These are phyloP conservation scores for Furnarius figulus DNA, from an alignment of 2,113 vertebrate species.

Conservation along the genomic window DNA sequence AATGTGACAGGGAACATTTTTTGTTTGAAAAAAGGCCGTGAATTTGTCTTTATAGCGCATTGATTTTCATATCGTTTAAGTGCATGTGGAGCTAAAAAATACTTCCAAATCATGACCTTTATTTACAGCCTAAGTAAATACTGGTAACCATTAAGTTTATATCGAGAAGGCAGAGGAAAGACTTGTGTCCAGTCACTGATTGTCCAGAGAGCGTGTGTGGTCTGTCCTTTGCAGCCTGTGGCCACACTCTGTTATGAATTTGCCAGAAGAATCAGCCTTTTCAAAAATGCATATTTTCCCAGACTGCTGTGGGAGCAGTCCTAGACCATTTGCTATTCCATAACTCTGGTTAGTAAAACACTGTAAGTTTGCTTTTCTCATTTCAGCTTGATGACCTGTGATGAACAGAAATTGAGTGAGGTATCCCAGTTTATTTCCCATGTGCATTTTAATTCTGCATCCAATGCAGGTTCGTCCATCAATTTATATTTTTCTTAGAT, in stretches of 20 bases:
- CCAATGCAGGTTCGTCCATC: slow-evolving; percentile 15
- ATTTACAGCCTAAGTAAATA: background rate
- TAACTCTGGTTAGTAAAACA: slow-evolving; percentile 14
- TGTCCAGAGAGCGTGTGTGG: slow-evolving; percentile 29
- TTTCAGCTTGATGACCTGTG: slow-evolving; percentile 25
- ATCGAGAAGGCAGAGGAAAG: background rate
- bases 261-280: background rate
- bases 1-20: background rate
- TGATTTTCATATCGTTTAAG: background rate
- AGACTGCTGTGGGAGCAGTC: slow-evolving; percentile 17
- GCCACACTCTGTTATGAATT: background rate
- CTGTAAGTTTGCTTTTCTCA: slow-evolving; percentile 50
- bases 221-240: background rate
- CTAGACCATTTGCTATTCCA: slow-evolving; percentile 8
- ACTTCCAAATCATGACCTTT: background rate
- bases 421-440: slow-evolving; percentile 46
- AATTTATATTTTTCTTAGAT: slow-evolving; percentile 26
- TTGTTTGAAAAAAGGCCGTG: background rate
- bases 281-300: background rate
- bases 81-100: background rate
- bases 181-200: background rate
- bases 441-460: slow-evolving; percentile 34
- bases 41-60: background rate
- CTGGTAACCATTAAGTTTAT: background rate
- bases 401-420: background rate